These are phyloP conservation scores for Leucophenga varia DNA, from an alignment of 1,140 invertebrate species.

Conservation along the genomic window DNA sequence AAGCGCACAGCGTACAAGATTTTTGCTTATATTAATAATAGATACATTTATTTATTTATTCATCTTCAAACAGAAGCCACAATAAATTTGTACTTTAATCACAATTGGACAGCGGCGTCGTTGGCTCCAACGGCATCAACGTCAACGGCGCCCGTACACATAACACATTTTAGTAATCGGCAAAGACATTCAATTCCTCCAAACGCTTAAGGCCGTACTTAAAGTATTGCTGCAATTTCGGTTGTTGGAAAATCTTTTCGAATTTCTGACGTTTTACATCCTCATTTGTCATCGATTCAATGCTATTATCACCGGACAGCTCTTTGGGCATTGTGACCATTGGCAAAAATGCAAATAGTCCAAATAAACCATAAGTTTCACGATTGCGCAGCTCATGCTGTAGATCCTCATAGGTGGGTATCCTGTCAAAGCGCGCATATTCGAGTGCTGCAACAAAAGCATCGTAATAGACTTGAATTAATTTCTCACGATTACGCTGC, in stretches of 20 bases:
- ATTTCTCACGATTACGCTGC: slow-evolving; percentile 37
- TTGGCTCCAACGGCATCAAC: too few species aligned
- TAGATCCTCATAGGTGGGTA: slow-evolving; percentile 56
- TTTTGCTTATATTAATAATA: too few species aligned
- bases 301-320: slow-evolving; percentile 32
- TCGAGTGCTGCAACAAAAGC: slow-evolving; percentile 48
- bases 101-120: too few species aligned
- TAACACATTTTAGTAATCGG: slow-evolving; percentile 25
- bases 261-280: slow-evolving; percentile 29
- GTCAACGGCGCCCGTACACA: neutral
- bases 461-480: slow-evolving; percentile 49
- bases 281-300: slow-evolving; percentile 39
- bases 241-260: slow-evolving; percentile 29
- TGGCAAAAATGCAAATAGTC: slow-evolving; percentile 38
- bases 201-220: slow-evolving; percentile 36
- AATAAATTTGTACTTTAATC: too few species aligned
- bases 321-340: slow-evolving; percentile 43
- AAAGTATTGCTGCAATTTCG: slow-evolving; percentile 29
- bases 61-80: too few species aligned
- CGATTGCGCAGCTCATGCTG: slow-evolving; percentile 39
- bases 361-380: slow-evolving; percentile 45
- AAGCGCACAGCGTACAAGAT: too few species aligned
- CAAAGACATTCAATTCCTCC: slow-evolving; percentile 38
- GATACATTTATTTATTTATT: too few species aligned
- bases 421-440: slow-evolving; percentile 44